phyloP scores from a whole-genome alignment of 2,113 vertebrate genomes.

The Halichoeres trimaculatus region DNA sequence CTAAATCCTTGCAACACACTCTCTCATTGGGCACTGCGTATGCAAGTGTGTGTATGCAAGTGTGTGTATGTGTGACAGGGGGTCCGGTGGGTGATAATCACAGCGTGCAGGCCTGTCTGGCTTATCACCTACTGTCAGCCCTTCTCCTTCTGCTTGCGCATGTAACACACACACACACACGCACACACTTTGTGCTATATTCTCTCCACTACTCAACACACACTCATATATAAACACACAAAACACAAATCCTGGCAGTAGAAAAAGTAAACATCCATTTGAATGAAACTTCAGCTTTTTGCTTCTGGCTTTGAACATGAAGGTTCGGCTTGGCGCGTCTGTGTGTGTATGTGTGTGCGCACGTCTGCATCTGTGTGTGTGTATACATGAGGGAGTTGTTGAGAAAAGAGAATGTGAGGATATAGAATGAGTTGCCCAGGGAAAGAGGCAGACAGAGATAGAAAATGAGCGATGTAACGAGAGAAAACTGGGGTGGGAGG shows the following conservation, averaged over 20 bases:
- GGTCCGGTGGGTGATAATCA: slow-evolving; percentile 86
- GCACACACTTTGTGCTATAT: slow-evolving; percentile 67
- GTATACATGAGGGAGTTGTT: slow-evolving; percentile 43
- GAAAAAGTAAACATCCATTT: slow-evolving; percentile 99
- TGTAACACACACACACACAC: slow-evolving; percentile 71
- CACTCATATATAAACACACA: slow-evolving; percentile 47
- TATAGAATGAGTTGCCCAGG: slow-evolving; percentile 61
- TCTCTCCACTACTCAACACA: slow-evolving; percentile 49
- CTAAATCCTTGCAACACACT: slow-evolving; percentile 77
- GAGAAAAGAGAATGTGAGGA: slow-evolving; percentile 57
- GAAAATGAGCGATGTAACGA: slow-evolving; percentile 69
- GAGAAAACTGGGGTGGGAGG: slow-evolving; percentile 57
- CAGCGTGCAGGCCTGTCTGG: slow-evolving; percentile 90
- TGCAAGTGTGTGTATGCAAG: slow-evolving; percentile 55
- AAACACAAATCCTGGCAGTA: slow-evolving; percentile 93
- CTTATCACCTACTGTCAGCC: slow-evolving; percentile 99
- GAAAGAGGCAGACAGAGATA: slow-evolving; percentile 58
- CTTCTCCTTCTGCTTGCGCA: slow-evolving; percentile 95
- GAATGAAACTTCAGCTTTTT: slow-evolving; percentile 95
- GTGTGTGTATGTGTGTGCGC: slow-evolving; percentile 55
- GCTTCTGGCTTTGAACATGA: slow-evolving; percentile 94
- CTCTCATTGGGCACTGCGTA: slow-evolving; percentile 62
- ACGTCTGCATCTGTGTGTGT: slow-evolving; percentile 25
- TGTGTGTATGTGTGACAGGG: slow-evolving; percentile 67
- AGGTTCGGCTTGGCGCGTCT: slow-evolving; percentile 84